Conservation (phyloP, 92 coral and sea anemone species). For the Epizoanthus rinbou region DNA sequence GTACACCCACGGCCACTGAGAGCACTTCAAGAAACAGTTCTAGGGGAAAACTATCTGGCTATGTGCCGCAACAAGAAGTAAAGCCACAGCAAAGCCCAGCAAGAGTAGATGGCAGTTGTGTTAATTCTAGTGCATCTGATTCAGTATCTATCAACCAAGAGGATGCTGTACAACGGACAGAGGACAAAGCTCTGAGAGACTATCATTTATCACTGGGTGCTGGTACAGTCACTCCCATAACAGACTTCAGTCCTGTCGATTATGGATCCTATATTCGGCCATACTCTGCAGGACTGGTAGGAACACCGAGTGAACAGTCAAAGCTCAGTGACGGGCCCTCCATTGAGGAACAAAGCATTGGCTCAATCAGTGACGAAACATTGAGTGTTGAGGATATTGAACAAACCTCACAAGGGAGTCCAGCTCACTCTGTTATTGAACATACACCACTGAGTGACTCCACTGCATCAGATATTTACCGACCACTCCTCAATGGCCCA, state of each 20-base stretch:
- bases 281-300: background rate
- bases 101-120: background rate
- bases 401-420: slow-evolving; percentile 7
- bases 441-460: slow-evolving; percentile 20
- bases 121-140: background rate
- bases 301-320: background rate
- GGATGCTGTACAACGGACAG: slow-evolving; percentile 3
- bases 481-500: slow-evolving; percentile 18
- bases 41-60: slow-evolving; percentile 1
- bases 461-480: slow-evolving; percentile 39
- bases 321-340: slow-evolving; percentile 1
- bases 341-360: slow-evolving; percentile 39
- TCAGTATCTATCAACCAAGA: background rate
- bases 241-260: slow-evolving; percentile 31
- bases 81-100: slow-evolving; percentile 20
- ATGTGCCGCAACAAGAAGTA: slow-evolving; percentile 36
- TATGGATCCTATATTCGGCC: slow-evolving; percentile 39
- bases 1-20: slow-evolving; percentile 19
- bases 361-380: slow-evolving; percentile 24
- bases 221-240: slow-evolving; percentile 61
- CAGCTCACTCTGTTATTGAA: background rate
- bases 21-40: slow-evolving; percentile 29
- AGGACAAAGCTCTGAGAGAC: slow-evolving; percentile 49
- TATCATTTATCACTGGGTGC: slow-evolving; percentile 70
- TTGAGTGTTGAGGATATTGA: slow-evolving; percentile 16